Base-by-base conservation (phyloP, 2,113 vertebrate genomes). In the Ia io region DNA sequence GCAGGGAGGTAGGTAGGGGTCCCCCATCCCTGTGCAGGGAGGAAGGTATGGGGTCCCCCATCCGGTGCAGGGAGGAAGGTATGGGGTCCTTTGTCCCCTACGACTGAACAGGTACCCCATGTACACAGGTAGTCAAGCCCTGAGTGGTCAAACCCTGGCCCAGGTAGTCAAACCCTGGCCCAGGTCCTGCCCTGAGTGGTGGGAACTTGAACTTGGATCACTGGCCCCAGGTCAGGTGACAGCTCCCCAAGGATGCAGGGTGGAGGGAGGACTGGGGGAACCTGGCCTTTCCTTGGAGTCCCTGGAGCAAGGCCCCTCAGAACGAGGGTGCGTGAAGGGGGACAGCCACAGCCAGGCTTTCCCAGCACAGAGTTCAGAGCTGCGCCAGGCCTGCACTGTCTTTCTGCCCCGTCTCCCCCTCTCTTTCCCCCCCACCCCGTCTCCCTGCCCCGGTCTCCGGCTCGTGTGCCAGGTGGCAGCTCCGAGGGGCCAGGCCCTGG, bases 51-150 rank as follows among this genome's bases (percentile, higher is more conserved):
- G 44, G 44, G 11, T 47, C 44, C 44, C 40, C 47, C 47, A 47
- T 47, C 13, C n/a, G 51, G 47, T 23, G 2, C 22, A 23, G n/a
- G 37, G 16, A 18, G 18, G n/a, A 16, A 2, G 16, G 74, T 1
- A 1, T 11, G 8, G 20, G 22, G n/a, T 51, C 30, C 5, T 18
- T 6, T 0, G 4, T 25, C 17, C 18, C 37, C 2, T 22, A 2
- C 25, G 47, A 32, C n/a, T 22, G 17, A 32, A 8, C 42, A 53
- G 35, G 69, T 11, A 20, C 12, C 23, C 16, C 14, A 9, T 1
- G 6, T 13, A 6, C 25, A 25, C 32, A 20, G 30, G 40, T 9
- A 13, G 49, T 49, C 23, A 17, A 73, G 47, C n/a, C n/a, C n/a
- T n/a, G n/a, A n/a, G n/a, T n/a, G n/a, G n/a, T n/a, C 25, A 16